Conservation (phyloP, 1,140 invertebrate species). For the Pseudomyrmex flavicornis region DNA sequence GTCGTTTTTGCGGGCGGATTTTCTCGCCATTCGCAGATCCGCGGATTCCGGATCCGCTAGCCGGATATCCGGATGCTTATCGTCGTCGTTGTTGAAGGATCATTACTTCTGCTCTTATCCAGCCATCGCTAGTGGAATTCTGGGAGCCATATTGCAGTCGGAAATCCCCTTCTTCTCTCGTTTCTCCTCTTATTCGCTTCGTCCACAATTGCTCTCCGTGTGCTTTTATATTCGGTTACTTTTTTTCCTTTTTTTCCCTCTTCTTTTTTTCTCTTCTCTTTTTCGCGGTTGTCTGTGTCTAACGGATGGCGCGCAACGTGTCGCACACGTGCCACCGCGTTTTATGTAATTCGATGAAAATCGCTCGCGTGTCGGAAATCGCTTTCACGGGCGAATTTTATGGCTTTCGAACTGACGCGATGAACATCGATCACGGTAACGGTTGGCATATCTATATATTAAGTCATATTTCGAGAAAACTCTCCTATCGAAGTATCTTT, state of each 20-base stretch:
- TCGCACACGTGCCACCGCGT: conserved; percentile 29
- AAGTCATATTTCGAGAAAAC: too few species aligned
- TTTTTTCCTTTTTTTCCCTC: not conserved
- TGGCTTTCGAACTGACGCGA: not conserved
- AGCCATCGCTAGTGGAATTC: conserved; percentile 37
- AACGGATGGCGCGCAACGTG: conserved; percentile 36
- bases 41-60: conserved; percentile 18
- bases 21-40: conserved; percentile 22
- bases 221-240: conserved; percentile 48
- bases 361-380: conserved; percentile 34
- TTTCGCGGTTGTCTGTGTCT: conserved; percentile 34
- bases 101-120: conserved; percentile 50
- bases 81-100: conserved; percentile 51
- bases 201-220: not conserved
- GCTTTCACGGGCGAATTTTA: conserved; percentile 34
- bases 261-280: not conserved
- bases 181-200: not conserved
- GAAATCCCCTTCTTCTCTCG: conserved; percentile 12
- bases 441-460: conserved; percentile 18
- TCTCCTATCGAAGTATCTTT: too few species aligned
- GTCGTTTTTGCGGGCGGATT: not conserved
- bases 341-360: conserved; percentile 47
- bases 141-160: conserved; percentile 55
- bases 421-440: not conserved
- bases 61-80: conserved; percentile 46